Evolutionary conservation across 64 coral and sea anemone species (phyloP), one percentile per base, ranked within the genome.

Genomic region (Platygyra sinensis): DNA sequence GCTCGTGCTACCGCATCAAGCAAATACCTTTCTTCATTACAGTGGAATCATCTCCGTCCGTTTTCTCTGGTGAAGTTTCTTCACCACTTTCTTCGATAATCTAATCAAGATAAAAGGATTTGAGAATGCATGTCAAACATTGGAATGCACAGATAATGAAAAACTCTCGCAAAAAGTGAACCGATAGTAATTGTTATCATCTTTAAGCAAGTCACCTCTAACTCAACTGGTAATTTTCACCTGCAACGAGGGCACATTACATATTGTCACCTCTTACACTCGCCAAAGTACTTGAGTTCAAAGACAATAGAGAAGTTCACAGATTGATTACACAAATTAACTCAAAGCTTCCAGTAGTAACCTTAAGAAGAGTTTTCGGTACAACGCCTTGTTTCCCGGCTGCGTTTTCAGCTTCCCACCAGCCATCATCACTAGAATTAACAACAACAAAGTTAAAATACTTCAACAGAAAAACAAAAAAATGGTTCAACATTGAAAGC

Each of bases 341-440:
- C 24, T 24, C 6, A 6, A 46, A 46, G 6, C 39, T 46, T 46
- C 39, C 39, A 46, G 39, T 46, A 22, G 24, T 73, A 28, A 98
- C 96, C 96, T 95, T 82, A 12, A 98, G 62, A 62, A 93, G 82
- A 38, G 96, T 95, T 32, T 98, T 98, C 3, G 96, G 96, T 38
- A 98, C 82, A 87, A 95, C 89, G 13, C 96, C 96, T 54, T 72
- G 87, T 33, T 90, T 87, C 20, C 96, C 96, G 36, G 83, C 36
- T 6, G 88, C 31, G 73, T 98, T 83, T 79, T 98, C 93, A 11
- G 96, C 96, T 30, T 95, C 72, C 96, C 96, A 95, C 96, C 96
- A 98, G 3, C 96, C 96, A 59, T 98, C 96, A 63, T 98, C 93
- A 72, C 96, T 98, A 29, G 28, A 76, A 15, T 62, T 25, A 30